Evolutionary conservation across 2,797 vertebrate genomes (phyloP), one percentile per base, ranked within the genome.

Genomic region (Rhincodon typus): DNA sequence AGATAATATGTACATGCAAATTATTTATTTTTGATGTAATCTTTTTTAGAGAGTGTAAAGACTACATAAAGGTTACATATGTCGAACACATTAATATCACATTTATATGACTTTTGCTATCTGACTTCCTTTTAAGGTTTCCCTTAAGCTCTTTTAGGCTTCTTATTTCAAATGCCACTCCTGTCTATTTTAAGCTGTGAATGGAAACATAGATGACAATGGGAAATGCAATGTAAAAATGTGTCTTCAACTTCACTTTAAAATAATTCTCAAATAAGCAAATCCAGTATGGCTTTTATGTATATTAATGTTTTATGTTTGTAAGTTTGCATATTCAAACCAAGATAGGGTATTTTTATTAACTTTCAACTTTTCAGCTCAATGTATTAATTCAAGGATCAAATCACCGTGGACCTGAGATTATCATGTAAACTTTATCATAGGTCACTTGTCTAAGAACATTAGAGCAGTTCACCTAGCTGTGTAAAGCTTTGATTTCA

Each of bases 21-120:
- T 67, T 69, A 42, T 93, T 93, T 93, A 93, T 42, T 69, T 93
- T 69, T 25, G 90, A 93, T 42, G 66, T 69, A 69, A 93, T n/a
- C 66, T 69, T 42, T 19, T 93, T 69, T 62, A 69, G 8, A 93
- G n/a, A 93, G 42, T 69, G 38, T 93, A 50, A 95, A n/a, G 50
- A 77, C 30, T n/a, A 30, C 42, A 72, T 95, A 95, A 95, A 74
- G 94, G 94, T 95, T 95, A 95, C 70, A 95, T 50, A 95, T 95
- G 94, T 77, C 94, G 77, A 95, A 77, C 70, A 77, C 69, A 77
- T 77, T 95, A 74, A 95, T 74, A 77, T 77, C 94, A 74, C 70
- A 10, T 74, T 74, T 74, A 94, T 25, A 95, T 95, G 70, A n/a
- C 70, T 77, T 95, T 57, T 95, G 42, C 30, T 30, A 53, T 94